These are phyloP conservation scores for Menura novaehollandiae DNA, from an alignment of 2,113 vertebrate species.

Conservation along the genomic window DNA sequence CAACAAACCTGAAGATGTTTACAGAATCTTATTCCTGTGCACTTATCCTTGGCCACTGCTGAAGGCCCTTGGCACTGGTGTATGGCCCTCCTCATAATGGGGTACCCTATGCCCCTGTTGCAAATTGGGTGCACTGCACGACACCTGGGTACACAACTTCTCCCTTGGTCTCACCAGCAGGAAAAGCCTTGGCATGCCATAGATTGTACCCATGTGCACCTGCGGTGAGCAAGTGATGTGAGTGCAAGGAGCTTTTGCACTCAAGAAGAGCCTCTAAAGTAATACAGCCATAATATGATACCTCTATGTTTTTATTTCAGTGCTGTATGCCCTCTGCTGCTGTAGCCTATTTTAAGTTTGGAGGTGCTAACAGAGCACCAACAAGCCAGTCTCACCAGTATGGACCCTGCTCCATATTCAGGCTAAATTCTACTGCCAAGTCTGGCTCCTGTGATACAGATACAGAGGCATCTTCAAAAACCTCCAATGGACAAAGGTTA, in stretches of 20 bases:
- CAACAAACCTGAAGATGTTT: not conserved
- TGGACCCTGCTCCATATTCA: not conserved
- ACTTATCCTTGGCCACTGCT: not conserved
- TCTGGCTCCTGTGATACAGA: not conserved
- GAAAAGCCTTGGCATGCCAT: not conserved
- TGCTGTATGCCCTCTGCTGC: not conserved
- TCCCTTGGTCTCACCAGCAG: not conserved
- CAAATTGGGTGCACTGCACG: not conserved
- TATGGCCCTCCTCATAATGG: not conserved
- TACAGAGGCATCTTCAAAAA: not conserved
- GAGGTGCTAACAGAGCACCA: not conserved
- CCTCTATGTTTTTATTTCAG: not conserved
- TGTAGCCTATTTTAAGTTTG: not conserved
- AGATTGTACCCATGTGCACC: not conserved
- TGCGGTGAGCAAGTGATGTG: not conserved
- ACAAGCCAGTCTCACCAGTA: not conserved
- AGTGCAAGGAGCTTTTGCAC: not conserved
- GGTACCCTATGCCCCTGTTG: not conserved
- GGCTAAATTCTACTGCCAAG: not conserved
- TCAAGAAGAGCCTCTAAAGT: not conserved
- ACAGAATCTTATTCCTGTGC: not conserved
- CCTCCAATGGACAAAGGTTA: not conserved
- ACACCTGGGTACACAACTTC: not conserved
- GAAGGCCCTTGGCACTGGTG: not conserved
- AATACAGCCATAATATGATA: rapidly evolving